Base-by-base conservation (phyloP, 2,888 invertebrate species). In the Philaethria dido region DNA sequence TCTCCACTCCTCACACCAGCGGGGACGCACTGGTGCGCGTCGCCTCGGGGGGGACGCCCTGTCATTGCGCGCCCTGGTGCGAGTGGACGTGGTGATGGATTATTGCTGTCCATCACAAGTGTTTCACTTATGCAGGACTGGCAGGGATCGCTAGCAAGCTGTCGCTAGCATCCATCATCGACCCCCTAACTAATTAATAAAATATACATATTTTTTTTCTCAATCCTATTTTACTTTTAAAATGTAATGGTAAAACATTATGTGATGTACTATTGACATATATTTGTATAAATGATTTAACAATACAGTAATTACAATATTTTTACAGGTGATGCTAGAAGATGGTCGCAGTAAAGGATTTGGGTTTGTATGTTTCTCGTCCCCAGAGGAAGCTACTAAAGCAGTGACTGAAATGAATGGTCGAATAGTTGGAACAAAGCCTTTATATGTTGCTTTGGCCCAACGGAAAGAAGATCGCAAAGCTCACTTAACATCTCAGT, bases 351-450 rank as follows among this genome's bases (percentile, higher is more conserved):
- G 97, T 84, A 98, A 97, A 89, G 99, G 99, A 67, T 99, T 99
- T 89, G 99, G 99, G 42, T 99, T 99, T 88, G 99, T 99, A 22
- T 99, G 99, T 93, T 99, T 99, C 87, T 98, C 98, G 68, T 96
- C 98, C 18, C 98, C 99, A 0, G 99, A 99, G 85, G 99, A 99
- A 90, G 99, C 99, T 11, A 99, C 99, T 3, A 99, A 99, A 86
- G 99, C 99, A 61, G 99, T 99, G 0, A 99, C 99, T 6, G 99
- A 99, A 88, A 98, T 99, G 97, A 99, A 99, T 87, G 99, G 99
- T 4, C 96, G 99, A 66, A 99, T 99, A 78, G 96, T 99, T 54
- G 98, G 98, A 68, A 96, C 98, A 14, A 99, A 99, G 90, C 99
- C 99, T 3, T 92, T 99, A 72, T 99, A 99, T 89, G 99, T 99